These are phyloP conservation scores for Ibidorhyncha struthersii DNA, from an alignment of 2,113 vertebrate species.

Conservation along the genomic window DNA sequence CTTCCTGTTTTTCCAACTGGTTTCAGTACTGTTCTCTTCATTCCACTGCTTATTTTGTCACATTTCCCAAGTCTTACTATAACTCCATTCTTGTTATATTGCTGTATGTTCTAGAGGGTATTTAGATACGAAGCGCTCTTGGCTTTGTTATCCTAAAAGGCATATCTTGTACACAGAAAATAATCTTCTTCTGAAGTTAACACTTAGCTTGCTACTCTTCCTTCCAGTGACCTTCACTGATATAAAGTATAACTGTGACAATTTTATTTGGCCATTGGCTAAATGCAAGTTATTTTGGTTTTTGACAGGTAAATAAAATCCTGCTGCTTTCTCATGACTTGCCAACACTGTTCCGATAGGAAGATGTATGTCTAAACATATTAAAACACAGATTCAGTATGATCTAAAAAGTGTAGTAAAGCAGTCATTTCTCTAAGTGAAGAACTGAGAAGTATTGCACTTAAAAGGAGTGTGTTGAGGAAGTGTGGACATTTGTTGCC, in stretches of 20 bases:
- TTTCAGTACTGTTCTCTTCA: background rate
- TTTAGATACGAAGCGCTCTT: background rate
- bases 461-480: background rate
- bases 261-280: background rate
- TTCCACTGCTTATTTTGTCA: slow-evolving; percentile 36
- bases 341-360: background rate
- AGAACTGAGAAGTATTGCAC: background rate
- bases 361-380: background rate
- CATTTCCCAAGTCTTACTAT: slow-evolving; percentile 19
- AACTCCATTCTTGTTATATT: background rate
- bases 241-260: background rate
- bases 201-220: background rate
- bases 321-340: background rate
- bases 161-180: background rate
- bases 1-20: slow-evolving; percentile 10
- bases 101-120: background rate
- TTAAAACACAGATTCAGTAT: background rate
- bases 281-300: background rate
- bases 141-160: background rate
- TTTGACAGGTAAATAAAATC: background rate
- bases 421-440: background rate
- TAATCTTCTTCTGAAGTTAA: background rate
- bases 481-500: background rate
- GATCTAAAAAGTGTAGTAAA: background rate
- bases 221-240: background rate